Evolutionary conservation across 2,888 invertebrate genomes (phyloP).

Genomic region (Scaptomyza cyrtandrae): DNA sequence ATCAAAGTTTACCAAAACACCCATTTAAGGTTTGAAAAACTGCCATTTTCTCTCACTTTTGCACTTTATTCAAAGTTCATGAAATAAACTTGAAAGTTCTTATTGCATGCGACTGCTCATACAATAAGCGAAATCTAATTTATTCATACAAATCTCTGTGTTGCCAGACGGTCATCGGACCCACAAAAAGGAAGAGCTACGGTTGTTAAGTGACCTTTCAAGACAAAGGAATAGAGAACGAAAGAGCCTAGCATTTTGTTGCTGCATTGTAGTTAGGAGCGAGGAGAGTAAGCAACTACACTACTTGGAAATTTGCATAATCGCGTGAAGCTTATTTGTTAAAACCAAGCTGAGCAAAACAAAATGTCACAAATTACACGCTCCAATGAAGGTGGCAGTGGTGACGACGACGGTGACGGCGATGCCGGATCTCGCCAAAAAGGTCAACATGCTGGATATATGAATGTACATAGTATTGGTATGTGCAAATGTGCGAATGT

Average conservation of each 20-base stretch:
- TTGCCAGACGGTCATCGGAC: constrained; percentile 25
- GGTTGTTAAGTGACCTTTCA: constrained; percentile 44
- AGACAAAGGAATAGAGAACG: constrained; percentile 7
- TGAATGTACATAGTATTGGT: constrained; percentile 10
- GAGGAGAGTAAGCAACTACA: constrained; percentile 29
- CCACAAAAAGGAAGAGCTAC: constrained; percentile 13
- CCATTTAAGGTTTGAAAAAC: not conserved
- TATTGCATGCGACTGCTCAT: constrained; percentile 36
- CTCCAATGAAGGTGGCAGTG: constrained; percentile 48
- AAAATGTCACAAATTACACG: constrained; percentile 78
- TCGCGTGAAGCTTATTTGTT: constrained; percentile 79
- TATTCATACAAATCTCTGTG: constrained; percentile 65
- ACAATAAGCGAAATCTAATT: constrained; percentile 59
- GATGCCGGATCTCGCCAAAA: constrained; percentile 49
- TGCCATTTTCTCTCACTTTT: not conserved
- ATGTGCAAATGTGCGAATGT: constrained; percentile 38
- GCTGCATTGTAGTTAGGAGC: constrained; percentile 17
- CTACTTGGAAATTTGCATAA: constrained; percentile 67
- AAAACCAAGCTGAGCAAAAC: constrained; percentile 64
- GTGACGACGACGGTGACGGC: not conserved
- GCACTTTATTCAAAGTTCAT: constrained; percentile 16
- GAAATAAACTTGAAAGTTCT: constrained; percentile 31
- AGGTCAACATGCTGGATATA: constrained; percentile 54
- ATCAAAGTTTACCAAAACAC: not conserved
- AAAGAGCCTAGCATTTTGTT: constrained; percentile 5